These are phyloP conservation scores for Trinorchestia longiramus DNA, from an alignment of 1,140 invertebrate genomes.

Conservation along the genomic window DNA sequence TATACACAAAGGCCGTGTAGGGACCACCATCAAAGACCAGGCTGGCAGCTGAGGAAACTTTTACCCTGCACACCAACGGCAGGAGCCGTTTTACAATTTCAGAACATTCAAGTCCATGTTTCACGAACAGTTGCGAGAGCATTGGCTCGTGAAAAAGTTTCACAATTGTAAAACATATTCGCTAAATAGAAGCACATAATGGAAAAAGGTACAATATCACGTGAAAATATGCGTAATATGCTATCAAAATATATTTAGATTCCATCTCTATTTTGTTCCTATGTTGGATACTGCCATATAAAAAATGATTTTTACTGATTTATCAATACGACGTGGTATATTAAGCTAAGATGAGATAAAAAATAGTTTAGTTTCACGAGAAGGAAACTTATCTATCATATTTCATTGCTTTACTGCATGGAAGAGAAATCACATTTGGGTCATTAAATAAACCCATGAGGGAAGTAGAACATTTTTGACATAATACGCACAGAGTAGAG, in stretches of 20 bases:
- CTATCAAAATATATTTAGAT: neutral
- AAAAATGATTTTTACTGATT: too few species aligned
- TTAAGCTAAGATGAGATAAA: too few species aligned
- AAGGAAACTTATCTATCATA: too few species aligned
- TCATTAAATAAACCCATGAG: neutral
- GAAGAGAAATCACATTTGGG: neutral
- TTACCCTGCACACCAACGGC: neutral
- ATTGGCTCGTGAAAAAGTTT: neutral
- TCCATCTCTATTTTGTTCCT: too few species aligned
- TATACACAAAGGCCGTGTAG: constrained; percentile 42
- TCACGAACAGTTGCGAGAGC: neutral
- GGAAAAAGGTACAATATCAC: neutral
- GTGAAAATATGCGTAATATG: neutral
- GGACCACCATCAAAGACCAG: constrained; percentile 30
- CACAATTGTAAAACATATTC: neutral
- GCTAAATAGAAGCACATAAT: neutral
- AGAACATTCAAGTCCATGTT: neutral
- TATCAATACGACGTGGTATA: too few species aligned
- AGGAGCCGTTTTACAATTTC: neutral
- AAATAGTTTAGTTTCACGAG: too few species aligned
- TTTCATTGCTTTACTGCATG: too few species aligned
- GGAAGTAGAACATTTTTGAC: too few species aligned
- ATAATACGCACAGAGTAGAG: too few species aligned
- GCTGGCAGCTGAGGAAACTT: neutral
- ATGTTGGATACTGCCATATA: too few species aligned